Evolutionary conservation across 2,797 vertebrate species (phyloP), one percentile per base, ranked within the genome.

Genomic region (Thamnophis elegans): DNA sequence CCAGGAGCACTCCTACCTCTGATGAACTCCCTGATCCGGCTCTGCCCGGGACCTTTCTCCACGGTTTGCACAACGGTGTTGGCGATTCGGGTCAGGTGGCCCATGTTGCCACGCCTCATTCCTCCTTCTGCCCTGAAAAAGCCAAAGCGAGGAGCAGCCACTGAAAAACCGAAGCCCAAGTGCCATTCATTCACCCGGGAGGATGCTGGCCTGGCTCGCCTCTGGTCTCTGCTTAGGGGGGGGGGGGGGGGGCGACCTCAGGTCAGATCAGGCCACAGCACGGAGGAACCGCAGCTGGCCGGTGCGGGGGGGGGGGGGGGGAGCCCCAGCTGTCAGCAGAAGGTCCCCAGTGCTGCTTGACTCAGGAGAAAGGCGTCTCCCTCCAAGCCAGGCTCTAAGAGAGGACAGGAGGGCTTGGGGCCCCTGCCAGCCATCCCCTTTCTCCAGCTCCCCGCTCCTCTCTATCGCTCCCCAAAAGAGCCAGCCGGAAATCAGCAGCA

Each of bases 11-110:
- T 3, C 88, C 82, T 96, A 99, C 99, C 99, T 99, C 97, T 98
- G 95, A 99, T 98, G 96, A 99, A 97, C 93, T 99, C 98, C 4
- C 97, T 96, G 85, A 99, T 98, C 78, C 99, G 98, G 28, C 97
- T 96, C 97, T 99, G 98, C 93, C 98, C 97, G 0, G 99, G 98
- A 36, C 98, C 98, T 95, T 99, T 98, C 97, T 99, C 99, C 97
- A 99, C 97, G 93, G 98, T 99, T 96, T 99, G 99, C 20, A 99
- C 99, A 85, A 99, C 99, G 3, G 98, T 98, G 82, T 99, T 99
- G 96, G 99, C 99, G 28, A 99, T 99, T 91, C 99, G 98, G 0
- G 99, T 99, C 87, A 99, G 98, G 96, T 99, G 99, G 68, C 99
- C 99, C 99, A 99, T 99, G 96, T 99, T 98, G 55, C 99, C 99